phyloP scores from a whole-genome alignment of 2,113 vertebrate species.

The Colossoma macropomum region DNA sequence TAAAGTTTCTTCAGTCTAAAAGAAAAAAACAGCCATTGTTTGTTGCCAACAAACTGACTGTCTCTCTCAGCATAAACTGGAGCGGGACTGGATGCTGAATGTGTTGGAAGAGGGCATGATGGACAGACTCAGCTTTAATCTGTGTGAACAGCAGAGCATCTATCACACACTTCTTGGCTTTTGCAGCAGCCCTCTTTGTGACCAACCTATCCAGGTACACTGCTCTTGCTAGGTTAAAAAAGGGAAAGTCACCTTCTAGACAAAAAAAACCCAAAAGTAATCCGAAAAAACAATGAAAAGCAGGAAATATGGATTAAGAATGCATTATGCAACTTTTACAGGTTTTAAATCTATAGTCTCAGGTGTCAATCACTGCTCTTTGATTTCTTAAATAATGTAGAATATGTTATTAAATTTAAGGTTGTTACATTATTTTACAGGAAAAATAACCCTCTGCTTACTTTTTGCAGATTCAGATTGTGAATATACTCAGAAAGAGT shows the following conservation, averaged over 20 bases:
- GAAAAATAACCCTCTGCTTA: not conserved
- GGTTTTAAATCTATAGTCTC: too few relatives aligned
- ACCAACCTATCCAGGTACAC: conserved; percentile 81
- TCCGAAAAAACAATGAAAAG: too few relatives aligned
- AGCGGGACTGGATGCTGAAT: conserved; percentile 87
- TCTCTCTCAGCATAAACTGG: conserved; percentile 81
- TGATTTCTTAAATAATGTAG: not conserved
- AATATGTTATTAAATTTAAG: too few relatives aligned
- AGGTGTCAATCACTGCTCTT: too few relatives aligned
- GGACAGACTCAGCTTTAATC: conserved; percentile 83
- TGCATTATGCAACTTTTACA: too few relatives aligned
- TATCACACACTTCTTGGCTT: conserved; percentile 87
- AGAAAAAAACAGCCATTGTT: too few relatives aligned
- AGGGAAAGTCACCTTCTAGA: too few relatives aligned
- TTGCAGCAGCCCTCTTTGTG: conserved; percentile 85
- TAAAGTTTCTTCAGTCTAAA: too few relatives aligned
- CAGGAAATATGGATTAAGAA: too few relatives aligned
- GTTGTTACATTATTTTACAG: not conserved
- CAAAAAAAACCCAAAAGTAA: too few relatives aligned
- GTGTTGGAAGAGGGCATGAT: conserved; percentile 85
- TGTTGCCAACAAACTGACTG: too few relatives aligned
- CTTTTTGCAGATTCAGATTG: conserved; percentile 78
- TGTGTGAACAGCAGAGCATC: conserved; percentile 85
- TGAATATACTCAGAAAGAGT: conserved; percentile 82
- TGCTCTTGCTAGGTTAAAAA: not conserved